Percentiles rank a stretch among this genome's conserved stretches.
phyloP scores from a whole-genome alignment of 2,888 invertebrate species.

The Chironomus riparius region DNA sequence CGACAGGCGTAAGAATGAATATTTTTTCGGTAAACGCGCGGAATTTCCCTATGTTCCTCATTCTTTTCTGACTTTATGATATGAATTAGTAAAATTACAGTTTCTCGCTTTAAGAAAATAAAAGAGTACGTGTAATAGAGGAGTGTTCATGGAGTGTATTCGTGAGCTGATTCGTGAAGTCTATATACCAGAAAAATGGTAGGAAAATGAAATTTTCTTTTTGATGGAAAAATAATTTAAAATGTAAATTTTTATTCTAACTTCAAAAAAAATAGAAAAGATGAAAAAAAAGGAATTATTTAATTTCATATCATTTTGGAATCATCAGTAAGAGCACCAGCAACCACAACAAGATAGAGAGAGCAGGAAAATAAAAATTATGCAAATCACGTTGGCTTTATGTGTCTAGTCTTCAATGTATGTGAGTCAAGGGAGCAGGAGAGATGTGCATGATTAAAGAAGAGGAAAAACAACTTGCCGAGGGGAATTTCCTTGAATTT shows the following conservation, averaged over 20 bases:
- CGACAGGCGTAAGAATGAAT: neutral
- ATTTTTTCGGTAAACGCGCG: too few species aligned
- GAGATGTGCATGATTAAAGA: constrained; percentile 18
- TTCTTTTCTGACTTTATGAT: too few species aligned
- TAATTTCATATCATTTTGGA: neutral
- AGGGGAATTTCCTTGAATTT: constrained; percentile 8
- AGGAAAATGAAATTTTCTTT: neutral
- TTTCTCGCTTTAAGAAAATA: neutral
- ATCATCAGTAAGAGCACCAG: neutral
- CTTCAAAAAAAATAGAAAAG: neutral
- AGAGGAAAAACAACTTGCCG: constrained; percentile 6
- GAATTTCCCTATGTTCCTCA: too few species aligned
- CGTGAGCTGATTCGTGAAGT: neutral
- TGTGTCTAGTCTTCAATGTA: constrained; percentile 17
- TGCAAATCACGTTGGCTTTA: constrained; percentile 25
- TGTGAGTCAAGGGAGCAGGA: neutral
- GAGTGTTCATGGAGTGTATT: neutral
- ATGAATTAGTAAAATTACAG: too few species aligned
- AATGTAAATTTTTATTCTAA: neutral
- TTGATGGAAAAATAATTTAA: neutral
- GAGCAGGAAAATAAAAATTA: neutral
- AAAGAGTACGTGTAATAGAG: neutral
- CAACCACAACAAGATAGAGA: neutral
- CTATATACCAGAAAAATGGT: neutral
- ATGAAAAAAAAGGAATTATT: neutral